Base-by-base conservation (phyloP, 2,113 vertebrate species). In the Hypomesus transpacificus region DNA sequence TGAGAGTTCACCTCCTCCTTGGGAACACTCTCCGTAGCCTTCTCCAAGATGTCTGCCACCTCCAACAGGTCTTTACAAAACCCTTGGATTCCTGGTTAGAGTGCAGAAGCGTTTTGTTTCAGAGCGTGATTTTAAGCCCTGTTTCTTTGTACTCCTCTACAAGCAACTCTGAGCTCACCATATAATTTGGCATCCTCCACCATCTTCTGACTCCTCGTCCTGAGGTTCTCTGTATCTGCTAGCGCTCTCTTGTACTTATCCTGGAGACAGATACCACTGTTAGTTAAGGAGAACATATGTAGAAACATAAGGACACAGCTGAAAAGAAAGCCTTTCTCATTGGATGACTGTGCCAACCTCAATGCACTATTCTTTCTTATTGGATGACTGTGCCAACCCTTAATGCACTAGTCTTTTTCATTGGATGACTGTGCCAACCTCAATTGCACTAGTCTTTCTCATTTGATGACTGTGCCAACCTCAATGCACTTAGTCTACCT, bases 21-120 rank as follows among this genome's bases (percentile, higher is more conserved):
- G 0, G 97, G 97, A 57, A 99, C 94, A 0, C 95, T 94, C 86
- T 95, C 91, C 0, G 94, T 99, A 16, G 97, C 97, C 88, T 98
- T 98, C 84, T 98, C 96, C 88, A 99, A 66, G 78, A 99, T 92
- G 86, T 99, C 97, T 0, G 97, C 96, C 50, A 99, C 97, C 85
- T 99, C 97, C 68, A 99, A 79, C 71, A 99, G 89, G 87, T 99
- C 97, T 86, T 99, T 99, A 80, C 97, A 99, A 90, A 99, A 97
- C 64, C 94, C 92, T 75, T 99, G 97, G 84, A 99, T 97, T 69
- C 96, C 97, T 99, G 64, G 26, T 34, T 20, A 69, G 11, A 3
- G 1, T 0, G 14, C 22, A 18, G 17, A 50, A 24, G 2, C 17
- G 18, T 18, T 56, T 17, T 0, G 54, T 17, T 56, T 56, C 4